Percentiles rank a stretch among this genome's conserved stretches.
These are phyloP conservation scores for Melanotaenia duboulayi DNA, from an alignment of 2,113 vertebrate species.

Conservation along the genomic window DNA sequence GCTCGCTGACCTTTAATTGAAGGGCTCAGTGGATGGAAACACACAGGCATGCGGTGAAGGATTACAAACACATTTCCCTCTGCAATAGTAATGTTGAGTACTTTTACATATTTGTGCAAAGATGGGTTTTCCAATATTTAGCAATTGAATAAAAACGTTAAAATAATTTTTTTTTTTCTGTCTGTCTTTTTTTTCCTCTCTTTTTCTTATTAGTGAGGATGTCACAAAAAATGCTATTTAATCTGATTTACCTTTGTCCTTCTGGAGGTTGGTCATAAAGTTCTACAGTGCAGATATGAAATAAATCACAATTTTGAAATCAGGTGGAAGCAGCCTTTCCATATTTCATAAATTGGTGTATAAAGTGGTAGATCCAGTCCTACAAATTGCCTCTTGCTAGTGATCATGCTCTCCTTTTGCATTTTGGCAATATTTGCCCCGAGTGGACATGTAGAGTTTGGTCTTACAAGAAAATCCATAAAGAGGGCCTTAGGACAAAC, in stretches of 20 bases:
- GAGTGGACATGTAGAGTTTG: background rate
- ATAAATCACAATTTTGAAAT: background rate
- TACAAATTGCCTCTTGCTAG: background rate
- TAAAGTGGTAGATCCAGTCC: background rate
- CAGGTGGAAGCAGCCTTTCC: background rate
- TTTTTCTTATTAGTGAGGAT: background rate
- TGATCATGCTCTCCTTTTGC: background rate
- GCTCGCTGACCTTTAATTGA: slow-evolving; percentile 54
- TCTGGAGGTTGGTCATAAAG: background rate
- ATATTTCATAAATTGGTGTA: background rate
- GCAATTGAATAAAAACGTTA: background rate
- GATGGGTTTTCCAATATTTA: background rate
- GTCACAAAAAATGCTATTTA: background rate
- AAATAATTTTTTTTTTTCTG: background rate
- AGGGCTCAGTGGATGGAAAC: slow-evolving; percentile 34
- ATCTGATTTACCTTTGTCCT: too few species aligned
- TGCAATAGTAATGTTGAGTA: slow-evolving; percentile 4
- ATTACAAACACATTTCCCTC: slow-evolving; percentile 45
- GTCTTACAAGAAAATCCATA: background rate
- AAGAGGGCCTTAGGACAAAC: background rate
- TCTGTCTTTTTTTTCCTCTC: background rate
- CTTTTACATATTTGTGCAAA: background rate
- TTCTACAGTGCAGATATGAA: background rate
- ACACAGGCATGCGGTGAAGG: slow-evolving; percentile 26
- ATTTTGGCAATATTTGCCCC: background rate